Conservation (phyloP, 2,797 vertebrate species). For the Balearica regulorum region DNA sequence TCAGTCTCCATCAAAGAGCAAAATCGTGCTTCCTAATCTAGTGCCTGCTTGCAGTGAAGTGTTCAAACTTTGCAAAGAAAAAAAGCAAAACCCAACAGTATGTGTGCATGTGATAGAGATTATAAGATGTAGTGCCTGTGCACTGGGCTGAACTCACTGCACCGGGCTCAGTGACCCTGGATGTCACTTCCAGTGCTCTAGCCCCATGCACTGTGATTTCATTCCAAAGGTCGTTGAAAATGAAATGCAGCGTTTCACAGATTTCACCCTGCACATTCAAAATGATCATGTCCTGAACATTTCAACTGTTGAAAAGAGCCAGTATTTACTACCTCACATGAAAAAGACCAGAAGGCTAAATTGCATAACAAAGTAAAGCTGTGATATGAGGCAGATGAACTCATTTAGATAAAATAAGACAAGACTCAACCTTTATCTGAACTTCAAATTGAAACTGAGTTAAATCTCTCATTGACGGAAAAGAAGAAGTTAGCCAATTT, state of each 20-base stretch:
- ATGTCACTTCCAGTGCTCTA: background rate
- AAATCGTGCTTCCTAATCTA: background rate
- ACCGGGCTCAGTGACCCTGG: background rate
- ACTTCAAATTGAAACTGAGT: conserved; percentile 13
- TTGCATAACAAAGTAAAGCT: background rate
- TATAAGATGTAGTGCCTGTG: background rate
- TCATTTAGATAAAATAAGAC: conserved; percentile 20
- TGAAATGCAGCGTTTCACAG: background rate
- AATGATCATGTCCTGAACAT: background rate
- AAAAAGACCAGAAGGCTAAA: conserved; percentile 36
- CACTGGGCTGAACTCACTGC: background rate
- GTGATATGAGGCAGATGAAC: conserved; percentile 32
- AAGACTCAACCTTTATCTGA: background rate
- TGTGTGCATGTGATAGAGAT: background rate
- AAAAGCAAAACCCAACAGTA: background rate
- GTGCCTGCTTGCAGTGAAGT: background rate
- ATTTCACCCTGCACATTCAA: conserved; percentile 3
- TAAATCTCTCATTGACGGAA: background rate
- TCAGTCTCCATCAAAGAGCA: background rate
- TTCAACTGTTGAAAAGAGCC: conserved; percentile 9
- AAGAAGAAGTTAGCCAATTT: background rate
- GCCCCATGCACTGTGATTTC: background rate
- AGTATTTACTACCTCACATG: conserved; percentile 24
- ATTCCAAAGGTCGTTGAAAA: background rate
- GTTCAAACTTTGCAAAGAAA: background rate